Evolutionary conservation across 1,140 invertebrate genomes (phyloP).

Genomic region (Lepidurus arcticus): DNA sequence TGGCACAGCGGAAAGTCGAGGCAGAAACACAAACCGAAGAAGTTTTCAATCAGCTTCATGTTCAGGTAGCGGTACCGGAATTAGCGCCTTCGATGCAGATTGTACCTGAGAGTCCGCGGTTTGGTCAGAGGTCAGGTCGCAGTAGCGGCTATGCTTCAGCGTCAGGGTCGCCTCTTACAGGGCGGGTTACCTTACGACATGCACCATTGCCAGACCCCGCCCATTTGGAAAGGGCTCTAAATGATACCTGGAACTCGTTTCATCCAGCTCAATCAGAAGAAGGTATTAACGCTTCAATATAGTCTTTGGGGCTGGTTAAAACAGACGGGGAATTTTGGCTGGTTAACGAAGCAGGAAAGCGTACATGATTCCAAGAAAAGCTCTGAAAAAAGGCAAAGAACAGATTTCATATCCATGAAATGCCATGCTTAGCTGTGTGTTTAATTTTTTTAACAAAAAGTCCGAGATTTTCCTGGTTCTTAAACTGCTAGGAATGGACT

Average conservation of each 20-base stretch:
- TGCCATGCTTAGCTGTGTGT: background rate
- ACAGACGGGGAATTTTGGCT: slow-evolving; percentile 20
- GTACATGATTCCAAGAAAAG: background rate
- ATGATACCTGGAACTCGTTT: background rate
- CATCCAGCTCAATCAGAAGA: slow-evolving; percentile 5
- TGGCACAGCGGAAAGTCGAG: slow-evolving; percentile 4
- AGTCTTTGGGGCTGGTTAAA: background rate
- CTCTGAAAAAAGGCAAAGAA: background rate
- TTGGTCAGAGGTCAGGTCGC: slow-evolving; percentile 31
- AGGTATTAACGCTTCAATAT: background rate
- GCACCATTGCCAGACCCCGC: background rate
- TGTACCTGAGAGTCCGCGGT: background rate
- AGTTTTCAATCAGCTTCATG: background rate
- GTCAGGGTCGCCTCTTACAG: slow-evolving; percentile 29
- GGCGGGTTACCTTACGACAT: slow-evolving; percentile 19
- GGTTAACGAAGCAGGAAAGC: slow-evolving; percentile 25
- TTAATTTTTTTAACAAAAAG: background rate
- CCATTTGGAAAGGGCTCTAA: background rate
- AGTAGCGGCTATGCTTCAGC: slow-evolving; percentile 34
- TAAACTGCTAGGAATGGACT: background rate
- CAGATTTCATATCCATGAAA: background rate
- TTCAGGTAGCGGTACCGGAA: slow-evolving; percentile 1
- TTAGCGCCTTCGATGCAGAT: slow-evolving; percentile 22
- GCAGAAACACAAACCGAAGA: slow-evolving; percentile 27
- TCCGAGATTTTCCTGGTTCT: background rate